phyloP scores from a whole-genome alignment of 2,113 vertebrate genomes.

The Corapipo altera region DNA sequence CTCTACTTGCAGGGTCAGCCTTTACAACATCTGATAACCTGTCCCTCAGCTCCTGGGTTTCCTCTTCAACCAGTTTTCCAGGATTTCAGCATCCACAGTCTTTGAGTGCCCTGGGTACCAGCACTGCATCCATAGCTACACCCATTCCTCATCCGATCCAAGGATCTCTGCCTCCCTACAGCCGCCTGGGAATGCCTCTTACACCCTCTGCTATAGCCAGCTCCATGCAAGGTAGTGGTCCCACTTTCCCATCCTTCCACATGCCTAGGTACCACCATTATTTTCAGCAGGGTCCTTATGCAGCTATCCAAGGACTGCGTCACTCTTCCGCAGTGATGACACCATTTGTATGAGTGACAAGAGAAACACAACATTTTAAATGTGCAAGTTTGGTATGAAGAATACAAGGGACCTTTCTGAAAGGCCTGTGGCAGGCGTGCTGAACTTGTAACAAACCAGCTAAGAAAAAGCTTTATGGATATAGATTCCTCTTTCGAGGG shows the following conservation, averaged over 20 bases:
- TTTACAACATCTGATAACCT: constrained; percentile 95
- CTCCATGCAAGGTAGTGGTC: constrained; percentile 91
- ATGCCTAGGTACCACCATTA: constrained; percentile 99
- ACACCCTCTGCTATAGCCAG: constrained; percentile 87
- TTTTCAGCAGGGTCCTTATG: constrained; percentile 98
- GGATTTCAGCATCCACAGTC: constrained; percentile 95
- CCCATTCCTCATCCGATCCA: constrained; percentile 93
- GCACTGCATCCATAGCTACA: constrained; percentile 81
- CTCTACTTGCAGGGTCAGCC: constrained; percentile 84
- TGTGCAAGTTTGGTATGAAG: constrained; percentile 2
- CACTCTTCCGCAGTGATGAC: constrained; percentile 98
- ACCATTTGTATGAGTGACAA: constrained; percentile 90
- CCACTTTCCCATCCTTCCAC: constrained; percentile 96
- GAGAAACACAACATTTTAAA: not conserved
- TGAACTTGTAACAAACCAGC: constrained; percentile 30
- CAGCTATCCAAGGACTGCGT: constrained; percentile 97
- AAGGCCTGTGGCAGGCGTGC: constrained; percentile 21
- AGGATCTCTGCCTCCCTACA: constrained; percentile 91
- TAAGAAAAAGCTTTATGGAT: constrained; percentile 4
- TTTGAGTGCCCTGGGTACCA: constrained; percentile 85
- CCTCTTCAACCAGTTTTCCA: constrained; percentile 89
- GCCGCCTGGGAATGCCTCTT: constrained; percentile 91
- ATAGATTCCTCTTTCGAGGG: constrained; percentile 3
- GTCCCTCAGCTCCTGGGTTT: constrained; percentile 96
- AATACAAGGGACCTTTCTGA: constrained; percentile 31